Evolutionary conservation across 30 jellyfish, hydroid and myxozoan genomes (phyloP).

Genomic region (Cassiopea xamachana): DNA sequence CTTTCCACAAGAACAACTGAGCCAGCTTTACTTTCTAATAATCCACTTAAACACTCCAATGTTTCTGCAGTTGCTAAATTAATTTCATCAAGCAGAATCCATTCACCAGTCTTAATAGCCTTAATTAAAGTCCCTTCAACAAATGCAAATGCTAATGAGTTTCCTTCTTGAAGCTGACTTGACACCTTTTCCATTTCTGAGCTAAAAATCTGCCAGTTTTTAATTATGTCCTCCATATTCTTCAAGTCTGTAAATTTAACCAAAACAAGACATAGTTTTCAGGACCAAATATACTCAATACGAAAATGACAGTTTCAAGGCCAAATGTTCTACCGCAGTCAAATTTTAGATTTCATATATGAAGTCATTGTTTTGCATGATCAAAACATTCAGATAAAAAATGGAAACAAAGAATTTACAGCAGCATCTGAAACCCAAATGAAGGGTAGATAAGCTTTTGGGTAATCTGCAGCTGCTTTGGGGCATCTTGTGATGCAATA

Average conservation of each 20-base stretch:
- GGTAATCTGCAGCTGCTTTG: no score
- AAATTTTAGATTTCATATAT: no score
- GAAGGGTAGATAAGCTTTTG: no score
- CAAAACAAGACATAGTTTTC: not conserved
- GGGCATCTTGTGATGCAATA: no score
- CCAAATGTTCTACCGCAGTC: no score
- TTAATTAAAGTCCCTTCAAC: constrained; percentile 90
- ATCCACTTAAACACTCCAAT: constrained; percentile 86
- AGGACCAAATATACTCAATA: not conserved
- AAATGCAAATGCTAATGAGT: constrained; percentile 77
- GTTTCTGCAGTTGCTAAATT: constrained; percentile 97
- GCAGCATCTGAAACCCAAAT: no score
- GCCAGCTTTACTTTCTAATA: constrained; percentile 91
- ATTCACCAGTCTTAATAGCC: constrained; percentile 86
- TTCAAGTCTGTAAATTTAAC: constrained; percentile 30
- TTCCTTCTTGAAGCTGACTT: constrained; percentile 64
- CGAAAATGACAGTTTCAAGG: no score
- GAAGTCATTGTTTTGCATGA: no score
- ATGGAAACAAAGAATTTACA: no score
- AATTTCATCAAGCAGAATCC: constrained; percentile 98
- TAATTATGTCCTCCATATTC: constrained; percentile 23
- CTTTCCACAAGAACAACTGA: constrained; percentile 90
- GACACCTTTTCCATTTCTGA: constrained; percentile 59
- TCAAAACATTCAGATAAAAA: no score
- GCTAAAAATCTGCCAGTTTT: constrained; percentile 53